Percentiles rank a stretch among this genome's conserved stretches.
Conservation (phyloP, 2,888 invertebrate species). For the Drosophila histrio region DNA sequence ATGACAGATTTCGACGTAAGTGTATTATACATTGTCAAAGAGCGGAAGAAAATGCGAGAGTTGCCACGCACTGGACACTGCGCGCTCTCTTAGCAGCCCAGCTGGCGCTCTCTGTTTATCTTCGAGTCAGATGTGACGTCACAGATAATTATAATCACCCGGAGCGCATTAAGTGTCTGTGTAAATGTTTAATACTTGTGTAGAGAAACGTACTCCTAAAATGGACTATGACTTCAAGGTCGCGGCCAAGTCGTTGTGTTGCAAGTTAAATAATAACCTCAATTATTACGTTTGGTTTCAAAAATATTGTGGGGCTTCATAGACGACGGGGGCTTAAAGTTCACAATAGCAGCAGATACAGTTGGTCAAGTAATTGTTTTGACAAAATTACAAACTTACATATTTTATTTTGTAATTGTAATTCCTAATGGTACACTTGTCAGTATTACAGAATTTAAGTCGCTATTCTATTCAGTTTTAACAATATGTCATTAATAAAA, state of each 20-base stretch:
- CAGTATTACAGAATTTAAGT: no score
- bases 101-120: conserved; percentile 48
- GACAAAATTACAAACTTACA: no score
- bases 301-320: conserved; percentile 24
- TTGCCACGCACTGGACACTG: conserved; percentile 2
- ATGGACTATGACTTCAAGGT: conserved; percentile 38
- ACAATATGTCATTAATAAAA: no score
- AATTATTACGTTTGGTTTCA: conserved; percentile 14
- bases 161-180: conserved; percentile 8
- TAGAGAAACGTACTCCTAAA: conserved; percentile 11
- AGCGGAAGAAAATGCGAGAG: not conserved
- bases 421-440: no score
- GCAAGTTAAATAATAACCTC: conserved; percentile 26
- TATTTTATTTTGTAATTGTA: no score
- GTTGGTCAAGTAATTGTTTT: no score
- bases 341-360: conserved; percentile 6
- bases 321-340: conserved; percentile 1
- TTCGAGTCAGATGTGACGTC: conserved; percentile 44
- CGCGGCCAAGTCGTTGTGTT: conserved; percentile 18
- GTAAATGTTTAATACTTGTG: not conserved
- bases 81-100: conserved; percentile 1
- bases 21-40: conserved; percentile 18
- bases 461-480: no score
- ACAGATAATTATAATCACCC: conserved; percentile 32
- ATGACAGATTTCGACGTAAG: conserved; percentile 76